Base-by-base conservation (phyloP, 1,140 invertebrate species). In the Lamellibrachia luymesi region DNA sequence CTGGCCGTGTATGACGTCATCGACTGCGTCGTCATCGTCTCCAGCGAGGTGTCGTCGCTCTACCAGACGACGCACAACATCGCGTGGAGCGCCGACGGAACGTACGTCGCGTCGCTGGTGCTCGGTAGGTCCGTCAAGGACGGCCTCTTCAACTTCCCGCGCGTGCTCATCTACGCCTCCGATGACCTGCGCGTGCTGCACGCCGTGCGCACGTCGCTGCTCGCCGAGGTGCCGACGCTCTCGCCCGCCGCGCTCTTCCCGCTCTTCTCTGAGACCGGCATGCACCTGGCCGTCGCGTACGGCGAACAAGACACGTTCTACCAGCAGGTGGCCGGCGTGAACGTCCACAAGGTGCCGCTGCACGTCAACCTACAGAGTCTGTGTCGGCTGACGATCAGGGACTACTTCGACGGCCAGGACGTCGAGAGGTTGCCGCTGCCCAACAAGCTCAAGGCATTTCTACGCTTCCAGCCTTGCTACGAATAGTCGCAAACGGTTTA, bases 81-180 rank as follows among this genome's bases (percentile, higher is more conserved):
- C 90, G 92, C 92, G 8, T 94, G 56, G 64, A 94, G 93, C 91
- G 92, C 93, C 13, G 93, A 94, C 51, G 93, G 93, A 8, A 92
- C 90, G 52, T 94, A 94, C 92, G 25, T 94, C 10, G 93, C 92
- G 17, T 94, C 93, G 27, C 92, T 94, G 0, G 91, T 94, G 80
- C 92, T 94, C 50, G 93, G 93, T n/a, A 90, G 92, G 8, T 94
- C 93, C n/a, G 92, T 94, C 52, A 94, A 94, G 52, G 93, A 94
- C 91, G 93, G 93, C n/a, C 93, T 94, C 51, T 94, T 94, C 93
- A 94, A 94, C 91, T 94, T 94, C 56, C 93, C 93, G n/a, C 91
- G 92, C 25, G 92, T 94, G 8, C 91, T 94, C 27, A 90, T 94
- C 90, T 94, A 94, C 64, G 80, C 93, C 7, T 49, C 51, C 56